phyloP scores from a whole-genome alignment of 2,888 invertebrate species.

The Tetranychus truncatus region DNA sequence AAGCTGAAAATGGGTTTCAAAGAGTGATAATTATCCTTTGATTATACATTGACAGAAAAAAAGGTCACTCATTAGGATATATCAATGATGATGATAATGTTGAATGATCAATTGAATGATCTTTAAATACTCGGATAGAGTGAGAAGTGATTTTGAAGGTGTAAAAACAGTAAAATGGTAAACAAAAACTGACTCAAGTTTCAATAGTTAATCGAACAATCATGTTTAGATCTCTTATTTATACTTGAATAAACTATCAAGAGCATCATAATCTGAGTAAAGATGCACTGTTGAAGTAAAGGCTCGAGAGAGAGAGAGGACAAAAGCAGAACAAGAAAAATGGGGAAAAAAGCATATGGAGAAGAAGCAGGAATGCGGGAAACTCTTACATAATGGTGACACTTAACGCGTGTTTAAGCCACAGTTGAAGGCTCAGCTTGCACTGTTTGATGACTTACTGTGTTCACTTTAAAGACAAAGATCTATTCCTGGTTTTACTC shows the following conservation, averaged over 20 bases:
- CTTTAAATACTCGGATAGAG: too few relatives aligned
- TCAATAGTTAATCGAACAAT: conserved; percentile 21
- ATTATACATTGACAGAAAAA: not conserved
- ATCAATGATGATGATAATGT: too few relatives aligned
- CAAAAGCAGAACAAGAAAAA: not conserved
- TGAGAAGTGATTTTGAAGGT: too few relatives aligned
- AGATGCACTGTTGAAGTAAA: too few relatives aligned
- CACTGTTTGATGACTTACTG: too few relatives aligned
- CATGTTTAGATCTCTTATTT: not conserved
- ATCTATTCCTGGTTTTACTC: too few relatives aligned
- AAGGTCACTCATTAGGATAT: not conserved
- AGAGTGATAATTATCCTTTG: conserved; percentile 1
- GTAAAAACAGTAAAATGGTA: too few relatives aligned
- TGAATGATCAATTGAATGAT: too few relatives aligned
- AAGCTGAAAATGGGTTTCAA: not conserved
- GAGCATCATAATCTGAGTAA: not conserved
- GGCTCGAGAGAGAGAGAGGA: not conserved
- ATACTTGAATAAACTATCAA: not conserved
- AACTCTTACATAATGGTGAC: not conserved
- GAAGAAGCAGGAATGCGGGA: not conserved
- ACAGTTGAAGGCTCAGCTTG: not conserved
- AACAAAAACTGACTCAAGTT: too few relatives aligned
- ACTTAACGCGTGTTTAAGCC: not conserved
- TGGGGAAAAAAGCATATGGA: not conserved
- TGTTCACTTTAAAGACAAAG: too few relatives aligned